phyloP scores from a whole-genome alignment of 2,888 invertebrate species.

The Calliphora vomitoria region DNA sequence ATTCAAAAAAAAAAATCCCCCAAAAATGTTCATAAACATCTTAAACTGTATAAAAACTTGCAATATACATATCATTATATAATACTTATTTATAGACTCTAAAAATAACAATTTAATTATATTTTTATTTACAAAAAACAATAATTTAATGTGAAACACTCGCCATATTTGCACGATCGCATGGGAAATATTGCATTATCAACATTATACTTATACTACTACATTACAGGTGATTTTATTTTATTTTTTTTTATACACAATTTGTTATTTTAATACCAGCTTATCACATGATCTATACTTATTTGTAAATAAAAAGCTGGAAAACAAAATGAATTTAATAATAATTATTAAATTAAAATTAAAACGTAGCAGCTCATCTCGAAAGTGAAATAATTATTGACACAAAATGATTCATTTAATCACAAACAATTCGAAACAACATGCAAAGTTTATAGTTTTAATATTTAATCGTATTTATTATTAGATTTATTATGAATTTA shows the following conservation, averaged over 20 bases:
- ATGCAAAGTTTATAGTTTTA: background rate
- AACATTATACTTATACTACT: background rate
- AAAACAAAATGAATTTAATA: constrained; percentile 23
- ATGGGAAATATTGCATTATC: constrained; percentile 7
- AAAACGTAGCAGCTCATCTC: background rate
- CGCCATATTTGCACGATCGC: background rate
- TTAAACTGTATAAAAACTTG: too few relatives aligned
- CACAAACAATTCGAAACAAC: background rate
- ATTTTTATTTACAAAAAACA: background rate
- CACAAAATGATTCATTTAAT: constrained; percentile 5
- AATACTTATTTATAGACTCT: too few relatives aligned
- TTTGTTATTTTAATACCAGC: constrained; percentile 23
- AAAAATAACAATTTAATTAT: background rate
- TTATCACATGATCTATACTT: constrained; percentile 42
- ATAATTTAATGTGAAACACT: background rate
- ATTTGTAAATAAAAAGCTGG: constrained; percentile 24
- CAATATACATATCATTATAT: too few relatives aligned
- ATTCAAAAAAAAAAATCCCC: too few relatives aligned
- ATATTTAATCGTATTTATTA: constrained; percentile 11
- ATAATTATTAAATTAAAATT: background rate
- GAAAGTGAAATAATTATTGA: background rate
- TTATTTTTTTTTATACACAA: constrained; percentile 24
- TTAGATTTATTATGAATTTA: constrained; percentile 37
- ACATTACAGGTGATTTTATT: constrained; percentile 5
- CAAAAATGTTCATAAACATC: too few relatives aligned